Conservation (phyloP, 2,113 vertebrate species). For the Gopherus evgoodei region DNA sequence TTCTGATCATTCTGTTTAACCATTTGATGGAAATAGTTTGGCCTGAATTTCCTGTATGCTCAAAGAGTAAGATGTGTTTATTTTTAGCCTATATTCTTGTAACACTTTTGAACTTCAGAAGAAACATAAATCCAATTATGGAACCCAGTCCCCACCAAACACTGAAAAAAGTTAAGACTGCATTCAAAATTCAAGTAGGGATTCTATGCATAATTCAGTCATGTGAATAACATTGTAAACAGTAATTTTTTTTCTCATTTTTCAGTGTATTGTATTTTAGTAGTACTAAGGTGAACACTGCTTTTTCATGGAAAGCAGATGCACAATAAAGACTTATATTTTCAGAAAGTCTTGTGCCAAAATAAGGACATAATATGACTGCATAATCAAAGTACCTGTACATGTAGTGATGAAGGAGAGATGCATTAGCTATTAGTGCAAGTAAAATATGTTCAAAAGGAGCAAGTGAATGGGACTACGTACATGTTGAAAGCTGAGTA, state of each 20-base stretch:
- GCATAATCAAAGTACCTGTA: accelerated
- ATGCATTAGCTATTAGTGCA: neutral
- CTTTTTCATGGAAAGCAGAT: neutral
- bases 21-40: neutral
- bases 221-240: neutral
- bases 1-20: neutral
- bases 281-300: neutral
- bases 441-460: neutral
- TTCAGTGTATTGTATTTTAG: neutral
- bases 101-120: neutral
- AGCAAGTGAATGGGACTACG: neutral
- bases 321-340: neutral
- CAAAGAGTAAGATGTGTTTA: neutral
- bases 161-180: accelerated
- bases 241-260: neutral
- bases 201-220: neutral
- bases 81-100: neutral
- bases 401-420: accelerated
- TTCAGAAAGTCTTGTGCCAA: neutral
- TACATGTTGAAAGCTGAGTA: neutral
- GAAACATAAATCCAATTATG: accelerated
- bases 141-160: neutral
- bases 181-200: neutral
- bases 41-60: neutral
- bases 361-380: neutral